Base-by-base conservation (phyloP, 2,888 invertebrate species). In the Campoplex capitator region DNA sequence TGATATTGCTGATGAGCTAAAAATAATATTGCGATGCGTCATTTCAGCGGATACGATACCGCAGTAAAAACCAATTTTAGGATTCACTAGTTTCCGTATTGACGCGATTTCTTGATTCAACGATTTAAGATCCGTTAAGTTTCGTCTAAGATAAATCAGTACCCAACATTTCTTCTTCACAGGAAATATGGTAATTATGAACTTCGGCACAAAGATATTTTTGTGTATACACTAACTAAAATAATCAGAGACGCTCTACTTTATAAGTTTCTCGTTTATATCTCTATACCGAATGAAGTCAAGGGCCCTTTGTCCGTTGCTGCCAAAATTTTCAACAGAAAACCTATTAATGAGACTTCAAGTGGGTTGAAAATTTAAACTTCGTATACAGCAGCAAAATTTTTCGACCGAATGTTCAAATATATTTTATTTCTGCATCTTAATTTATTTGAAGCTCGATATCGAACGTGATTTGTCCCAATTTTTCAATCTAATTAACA, bases 251-350 rank as follows among this genome's bases (percentile, higher is more conserved):
- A 71, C n/a, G 70, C 48, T 68, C 48, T 71, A 7, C 9, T 45
- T 28, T 18, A 16, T 32, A 32, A 6, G 48, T n/a, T 45, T 16
- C 48, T 48, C 28, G 16, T 71, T 28, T 38, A 6, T 28, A 8
- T 71, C 48, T 28, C 48, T 71, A 71, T 71, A 48, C 32, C 48
- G 28, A 48, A 9, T 32, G 32, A 32, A 71, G 70, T 71, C 32
- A 51, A 71, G 48, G 32, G 13, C 68, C 68, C 68, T 42, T 68
- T 1, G 45, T 45, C n/a, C 38, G 13, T 23, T 23, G 68, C 6
- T 70, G 68, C 45, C 68, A 70, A 70, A 45, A 45, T 45, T 28
- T 13, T n/a, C 6, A 11, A 23, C 42, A 13, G 3, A 42, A 23
- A 42, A 38, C 11, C 42, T 42, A 68, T 42, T 28, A 42, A 65